phyloP scores from a whole-genome alignment of 2,888 invertebrate genomes.

The Choristoneura rosaceana region DNA sequence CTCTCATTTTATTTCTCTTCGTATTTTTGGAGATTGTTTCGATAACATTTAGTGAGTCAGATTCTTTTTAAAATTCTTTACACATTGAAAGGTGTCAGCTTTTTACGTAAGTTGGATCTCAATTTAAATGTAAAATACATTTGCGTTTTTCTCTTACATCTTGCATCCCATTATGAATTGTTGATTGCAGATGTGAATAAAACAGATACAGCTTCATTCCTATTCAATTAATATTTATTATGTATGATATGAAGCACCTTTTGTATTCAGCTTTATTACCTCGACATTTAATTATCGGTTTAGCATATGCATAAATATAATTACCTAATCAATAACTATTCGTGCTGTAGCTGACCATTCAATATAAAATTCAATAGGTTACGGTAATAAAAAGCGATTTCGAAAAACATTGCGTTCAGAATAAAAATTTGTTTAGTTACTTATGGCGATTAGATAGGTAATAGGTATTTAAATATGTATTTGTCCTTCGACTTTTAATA shows the following conservation, averaged over 20 bases:
- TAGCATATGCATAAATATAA: neutral
- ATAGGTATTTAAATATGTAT: neutral
- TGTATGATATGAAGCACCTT: conserved; percentile 31
- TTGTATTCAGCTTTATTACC: conserved; percentile 27
- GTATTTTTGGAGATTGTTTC: conserved; percentile 53
- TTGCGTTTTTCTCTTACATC: conserved; percentile 18
- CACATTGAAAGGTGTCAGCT: conserved; percentile 17
- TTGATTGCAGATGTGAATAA: no score
- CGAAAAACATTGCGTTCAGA: neutral
- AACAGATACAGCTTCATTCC: conserved; percentile 17
- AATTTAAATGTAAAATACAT: conserved; percentile 27
- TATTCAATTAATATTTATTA: conserved; percentile 29
- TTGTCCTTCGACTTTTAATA: neutral
- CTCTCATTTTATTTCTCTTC: conserved; percentile 62
- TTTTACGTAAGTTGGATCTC: conserved; percentile 12
- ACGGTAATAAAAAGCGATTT: neutral
- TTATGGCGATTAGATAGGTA: no score
- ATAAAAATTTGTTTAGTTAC: neutral
- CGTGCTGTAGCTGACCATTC: conserved; percentile 19
- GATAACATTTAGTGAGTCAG: conserved; percentile 31
- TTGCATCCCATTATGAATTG: conserved; percentile 18
- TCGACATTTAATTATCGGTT: conserved; percentile 33
- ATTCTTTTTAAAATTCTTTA: conserved; percentile 24
- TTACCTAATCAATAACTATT: conserved; percentile 18
- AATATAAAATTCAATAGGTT: neutral